These are phyloP conservation scores for Leucophenga maculata DNA, from an alignment of 2,888 invertebrate genomes.

Conservation along the genomic window DNA sequence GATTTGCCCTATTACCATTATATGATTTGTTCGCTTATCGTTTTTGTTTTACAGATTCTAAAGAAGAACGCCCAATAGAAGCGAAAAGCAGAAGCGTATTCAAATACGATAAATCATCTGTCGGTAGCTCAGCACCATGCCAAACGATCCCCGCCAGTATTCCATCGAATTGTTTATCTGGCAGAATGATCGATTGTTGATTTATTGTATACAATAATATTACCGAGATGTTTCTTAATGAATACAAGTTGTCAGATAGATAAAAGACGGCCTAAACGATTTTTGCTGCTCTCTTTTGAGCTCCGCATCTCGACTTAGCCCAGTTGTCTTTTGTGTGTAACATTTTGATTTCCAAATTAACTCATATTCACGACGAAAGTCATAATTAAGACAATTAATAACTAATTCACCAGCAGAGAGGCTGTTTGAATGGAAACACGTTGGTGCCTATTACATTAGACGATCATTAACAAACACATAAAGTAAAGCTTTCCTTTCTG, in stretches of 20 bases:
- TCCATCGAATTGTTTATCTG: conserved; percentile 1
- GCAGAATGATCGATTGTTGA: conserved; percentile 24
- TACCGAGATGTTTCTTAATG: conserved; percentile 11
- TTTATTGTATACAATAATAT: conserved; percentile 1
- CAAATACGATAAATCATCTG: conserved; percentile 15
- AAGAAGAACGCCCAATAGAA: neutral
- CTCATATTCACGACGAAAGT: neutral
- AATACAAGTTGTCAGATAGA: conserved; percentile 19
- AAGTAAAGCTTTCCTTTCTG: too few species aligned
- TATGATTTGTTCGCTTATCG: too few species aligned
- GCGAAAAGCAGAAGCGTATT: conserved; percentile 8
- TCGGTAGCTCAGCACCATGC: neutral
- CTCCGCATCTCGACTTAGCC: neutral
- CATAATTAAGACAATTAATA: neutral
- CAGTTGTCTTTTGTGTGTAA: neutral
- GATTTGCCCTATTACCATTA: too few species aligned
- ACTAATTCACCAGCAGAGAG: neutral
- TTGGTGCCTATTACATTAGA: neutral
- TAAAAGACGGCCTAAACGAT: neutral
- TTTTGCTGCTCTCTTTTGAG: neutral
- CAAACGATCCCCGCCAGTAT: neutral
- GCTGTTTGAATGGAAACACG: neutral
- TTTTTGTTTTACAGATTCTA: neutral
- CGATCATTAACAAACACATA: neutral
- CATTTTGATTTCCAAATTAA: neutral